phyloP scores from a whole-genome alignment of 2,888 invertebrate genomes.

The Tortricodes alternella region DNA sequence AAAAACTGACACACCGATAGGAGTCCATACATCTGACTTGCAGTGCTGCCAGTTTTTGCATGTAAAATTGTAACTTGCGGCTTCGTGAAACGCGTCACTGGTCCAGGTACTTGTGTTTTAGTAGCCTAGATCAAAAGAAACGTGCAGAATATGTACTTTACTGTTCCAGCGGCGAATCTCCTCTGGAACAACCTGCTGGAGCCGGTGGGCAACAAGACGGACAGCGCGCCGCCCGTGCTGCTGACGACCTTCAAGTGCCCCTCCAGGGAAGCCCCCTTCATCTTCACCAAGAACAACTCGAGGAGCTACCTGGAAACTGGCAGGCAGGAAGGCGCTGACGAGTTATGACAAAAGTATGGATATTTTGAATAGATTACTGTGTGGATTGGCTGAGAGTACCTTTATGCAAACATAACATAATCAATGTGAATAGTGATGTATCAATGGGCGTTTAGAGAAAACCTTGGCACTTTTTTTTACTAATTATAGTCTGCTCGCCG shows the following conservation, averaged over 20 bases:
- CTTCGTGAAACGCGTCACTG: not conserved
- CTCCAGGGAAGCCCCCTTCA: conserved; percentile 79
- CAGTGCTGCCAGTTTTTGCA: no score
- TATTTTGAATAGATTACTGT: no score
- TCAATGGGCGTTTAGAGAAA: no score
- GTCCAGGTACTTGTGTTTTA: not conserved
- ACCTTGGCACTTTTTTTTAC: no score
- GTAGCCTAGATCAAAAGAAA: not conserved
- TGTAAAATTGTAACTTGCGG: no score
- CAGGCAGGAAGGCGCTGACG: conserved; percentile 54
- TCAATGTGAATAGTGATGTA: no score
- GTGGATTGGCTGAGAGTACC: no score
- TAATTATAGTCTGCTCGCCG: no score
- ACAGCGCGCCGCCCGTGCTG: conserved; percentile 77
- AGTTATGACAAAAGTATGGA: conserved; percentile 36
- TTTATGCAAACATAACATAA: no score
- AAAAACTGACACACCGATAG: no score
- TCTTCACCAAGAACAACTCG: conserved; percentile 85
- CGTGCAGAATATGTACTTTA: not conserved
- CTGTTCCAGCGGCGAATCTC: conserved; percentile 85
- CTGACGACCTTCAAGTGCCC: conserved; percentile 85
- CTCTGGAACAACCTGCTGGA: conserved; percentile 89
- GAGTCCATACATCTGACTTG: no score
- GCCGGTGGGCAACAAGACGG: conserved; percentile 86
- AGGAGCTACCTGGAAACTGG: conserved; percentile 53